These are phyloP conservation scores for Anguilla obscura DNA, from an alignment of 2,797 vertebrate genomes.

Conservation along the genomic window DNA sequence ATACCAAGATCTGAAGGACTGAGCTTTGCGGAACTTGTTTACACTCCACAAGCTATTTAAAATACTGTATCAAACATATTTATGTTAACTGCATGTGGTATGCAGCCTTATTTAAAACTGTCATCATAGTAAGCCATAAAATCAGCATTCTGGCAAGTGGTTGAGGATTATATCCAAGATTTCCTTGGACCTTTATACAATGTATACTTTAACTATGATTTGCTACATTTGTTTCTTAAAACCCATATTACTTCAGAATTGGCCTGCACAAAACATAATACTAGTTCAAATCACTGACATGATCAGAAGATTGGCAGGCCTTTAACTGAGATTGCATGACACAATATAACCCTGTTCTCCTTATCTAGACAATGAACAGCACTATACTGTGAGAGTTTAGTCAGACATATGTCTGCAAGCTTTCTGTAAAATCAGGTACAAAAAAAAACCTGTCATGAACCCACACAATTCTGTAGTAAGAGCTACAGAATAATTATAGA, in stretches of 20 bases:
- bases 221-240: background rate
- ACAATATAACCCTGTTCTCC: background rate
- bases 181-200: background rate
- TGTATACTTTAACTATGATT: background rate
- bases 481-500: background rate
- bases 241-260: background rate
- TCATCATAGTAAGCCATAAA: conserved; percentile 49
- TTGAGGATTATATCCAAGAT: conserved; percentile 46
- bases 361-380: too few species aligned
- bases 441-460: background rate
- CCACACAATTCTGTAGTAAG: background rate
- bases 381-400: background rate
- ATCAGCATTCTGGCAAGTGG: conserved; percentile 47
- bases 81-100: conserved; percentile 53
- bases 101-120: conserved; percentile 46
- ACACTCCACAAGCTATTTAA: conserved; percentile 50
- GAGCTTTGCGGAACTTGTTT: conserved; percentile 52
- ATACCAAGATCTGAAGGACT: conserved; percentile 37
- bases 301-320: background rate
- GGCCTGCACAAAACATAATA: background rate
- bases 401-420: background rate
- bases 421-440: background rate
- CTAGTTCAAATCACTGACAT: background rate
- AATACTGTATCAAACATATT: conserved; percentile 53
- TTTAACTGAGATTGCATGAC: background rate